These are phyloP conservation scores for Apotomis betuletana DNA, from an alignment of 2,888 invertebrate genomes.

Conservation along the genomic window DNA sequence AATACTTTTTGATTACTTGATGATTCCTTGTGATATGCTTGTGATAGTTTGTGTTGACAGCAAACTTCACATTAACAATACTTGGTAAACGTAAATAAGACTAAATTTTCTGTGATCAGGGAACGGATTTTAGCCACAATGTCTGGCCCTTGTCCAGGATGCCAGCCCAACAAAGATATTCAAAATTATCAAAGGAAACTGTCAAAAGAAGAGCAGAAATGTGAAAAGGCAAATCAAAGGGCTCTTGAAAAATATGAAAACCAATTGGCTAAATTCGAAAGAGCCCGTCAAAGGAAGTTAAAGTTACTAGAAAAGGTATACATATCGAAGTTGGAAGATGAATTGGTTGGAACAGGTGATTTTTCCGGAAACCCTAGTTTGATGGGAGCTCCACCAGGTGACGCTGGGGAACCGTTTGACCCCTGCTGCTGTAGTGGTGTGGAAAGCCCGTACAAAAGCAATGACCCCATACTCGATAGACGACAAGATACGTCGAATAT, in stretches of 20 bases:
- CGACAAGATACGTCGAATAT: conserved; percentile 24
- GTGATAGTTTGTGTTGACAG: background rate
- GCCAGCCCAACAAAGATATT: conserved; percentile 5
- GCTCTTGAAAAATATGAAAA: conserved; percentile 11
- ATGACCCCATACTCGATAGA: conserved; percentile 20
- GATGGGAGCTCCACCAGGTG: conserved; percentile 9
- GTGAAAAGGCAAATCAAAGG: conserved; percentile 11
- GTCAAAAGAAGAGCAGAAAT: conserved; percentile 20
- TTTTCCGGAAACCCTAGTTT: conserved; percentile 11
- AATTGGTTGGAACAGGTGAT: conserved; percentile 13
- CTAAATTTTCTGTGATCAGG: conserved; percentile 6
- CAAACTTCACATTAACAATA: background rate
- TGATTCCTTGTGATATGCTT: too few species aligned
- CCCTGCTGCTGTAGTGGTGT: conserved; percentile 19
- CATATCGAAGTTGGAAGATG: conserved; percentile 18
- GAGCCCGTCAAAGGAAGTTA: conserved; percentile 7
- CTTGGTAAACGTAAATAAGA: background rate
- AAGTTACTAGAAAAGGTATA: conserved; percentile 11
- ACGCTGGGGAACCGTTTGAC: conserved; percentile 10
- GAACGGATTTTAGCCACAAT: background rate
- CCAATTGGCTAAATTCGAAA: conserved; percentile 21
- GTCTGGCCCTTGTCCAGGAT: conserved; percentile 19
- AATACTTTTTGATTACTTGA: too few species aligned
- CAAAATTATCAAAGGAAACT: conserved; percentile 9
- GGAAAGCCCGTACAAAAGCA: background rate